Evolutionary conservation across 2,888 invertebrate genomes (phyloP).

Genomic region (Tinea semifulvella): DNA sequence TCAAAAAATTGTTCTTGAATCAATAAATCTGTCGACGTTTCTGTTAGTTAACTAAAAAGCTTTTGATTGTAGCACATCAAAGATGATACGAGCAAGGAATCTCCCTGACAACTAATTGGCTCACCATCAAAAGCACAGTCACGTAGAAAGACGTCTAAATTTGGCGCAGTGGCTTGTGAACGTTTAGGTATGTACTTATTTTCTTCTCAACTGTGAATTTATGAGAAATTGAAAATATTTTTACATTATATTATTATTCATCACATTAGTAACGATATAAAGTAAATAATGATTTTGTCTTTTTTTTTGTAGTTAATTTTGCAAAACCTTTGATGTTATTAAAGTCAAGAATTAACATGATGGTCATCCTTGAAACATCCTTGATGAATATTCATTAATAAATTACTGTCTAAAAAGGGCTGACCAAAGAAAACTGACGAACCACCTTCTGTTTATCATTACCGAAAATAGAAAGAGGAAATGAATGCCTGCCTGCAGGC

Average conservation of each 20-base stretch:
- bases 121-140: constrained; percentile 32
- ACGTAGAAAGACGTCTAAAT: constrained; percentile 30
- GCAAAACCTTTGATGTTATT: constrained; percentile 6
- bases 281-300: neutral
- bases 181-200: constrained; percentile 10
- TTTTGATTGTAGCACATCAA: constrained; percentile 54
- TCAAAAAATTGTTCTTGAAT: constrained; percentile 36
- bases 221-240: constrained; percentile 2
- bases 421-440: constrained; percentile 5
- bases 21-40: constrained; percentile 58
- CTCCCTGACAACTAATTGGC: constrained; percentile 53
- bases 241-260: neutral
- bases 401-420: constrained; percentile 6
- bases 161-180: constrained; percentile 23
- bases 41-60: constrained; percentile 42
- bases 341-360: constrained; percentile 6
- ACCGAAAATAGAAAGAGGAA: neutral
- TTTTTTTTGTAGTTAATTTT: neutral
- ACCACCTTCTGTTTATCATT: constrained; percentile 3
- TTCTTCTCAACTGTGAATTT: neutral
- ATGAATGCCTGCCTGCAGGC: neutral
- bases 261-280: neutral
- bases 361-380: constrained; percentile 9
- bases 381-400: constrained; percentile 7
- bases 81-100: constrained; percentile 40